A percentile compares a stretch with the other conserved stretches of the same genome.
Evolutionary conservation across 2,113 vertebrate species (phyloP).

Genomic region (Lichenostomus cassidix): DNA sequence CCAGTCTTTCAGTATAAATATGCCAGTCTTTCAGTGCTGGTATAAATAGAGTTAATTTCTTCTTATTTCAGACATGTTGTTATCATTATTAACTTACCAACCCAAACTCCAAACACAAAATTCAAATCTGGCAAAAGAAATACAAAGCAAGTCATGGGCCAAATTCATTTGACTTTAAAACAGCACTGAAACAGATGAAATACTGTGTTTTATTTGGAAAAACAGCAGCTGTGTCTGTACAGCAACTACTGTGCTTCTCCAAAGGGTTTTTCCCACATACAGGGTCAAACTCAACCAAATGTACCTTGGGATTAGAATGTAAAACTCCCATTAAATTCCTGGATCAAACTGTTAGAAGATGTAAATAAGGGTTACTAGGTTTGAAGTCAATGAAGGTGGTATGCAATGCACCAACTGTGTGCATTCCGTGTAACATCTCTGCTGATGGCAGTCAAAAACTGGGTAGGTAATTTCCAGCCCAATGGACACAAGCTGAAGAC

Average conservation of each 20-base stretch:
- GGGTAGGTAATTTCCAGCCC: neutral
- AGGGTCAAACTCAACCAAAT: conserved; percentile 4
- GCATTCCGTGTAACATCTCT: neutral
- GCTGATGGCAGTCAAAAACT: neutral
- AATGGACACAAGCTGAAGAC: neutral
- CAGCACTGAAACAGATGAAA: conserved; percentile 44
- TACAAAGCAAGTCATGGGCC: neutral
- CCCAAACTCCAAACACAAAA: conserved; percentile 8
- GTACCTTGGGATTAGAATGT: neutral
- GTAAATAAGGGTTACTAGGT: neutral
- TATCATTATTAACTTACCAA: conserved; percentile 47
- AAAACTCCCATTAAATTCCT: neutral
- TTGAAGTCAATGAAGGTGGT: neutral
- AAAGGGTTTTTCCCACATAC: neutral
- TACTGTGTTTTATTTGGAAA: conserved; percentile 58
- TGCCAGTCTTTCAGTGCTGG: neutral
- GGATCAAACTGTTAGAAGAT: neutral
- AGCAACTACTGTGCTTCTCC: conserved; percentile 19
- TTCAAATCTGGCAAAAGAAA: conserved; percentile 45
- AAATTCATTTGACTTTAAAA: conserved; percentile 63
- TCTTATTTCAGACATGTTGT: conserved; percentile 14
- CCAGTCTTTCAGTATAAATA: too few relatives aligned
- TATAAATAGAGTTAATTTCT: conserved; percentile 17
- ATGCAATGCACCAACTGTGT: neutral
- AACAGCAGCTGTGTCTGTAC: neutral